Conservation (phyloP, 2,113 vertebrate species). For the Papio anubis region DNA sequence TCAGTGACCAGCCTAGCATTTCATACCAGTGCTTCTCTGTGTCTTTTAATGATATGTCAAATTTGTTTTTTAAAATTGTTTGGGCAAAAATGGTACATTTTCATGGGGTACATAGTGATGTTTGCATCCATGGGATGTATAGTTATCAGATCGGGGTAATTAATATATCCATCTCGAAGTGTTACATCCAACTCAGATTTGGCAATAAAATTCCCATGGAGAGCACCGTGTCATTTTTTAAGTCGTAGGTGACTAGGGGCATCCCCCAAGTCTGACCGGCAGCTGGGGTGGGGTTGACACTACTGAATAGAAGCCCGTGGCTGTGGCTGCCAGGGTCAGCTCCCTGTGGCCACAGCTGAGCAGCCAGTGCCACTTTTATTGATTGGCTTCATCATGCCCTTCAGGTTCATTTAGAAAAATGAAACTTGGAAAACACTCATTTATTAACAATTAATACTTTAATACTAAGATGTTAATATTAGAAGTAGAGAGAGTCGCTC, state of each 20-base stretch:
- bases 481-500: no score
- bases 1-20: neutral
- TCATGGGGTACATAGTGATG: neutral
- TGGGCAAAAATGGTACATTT: neutral
- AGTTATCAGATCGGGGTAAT: neutral
- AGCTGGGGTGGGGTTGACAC: neutral
- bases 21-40: neutral
- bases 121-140: neutral
- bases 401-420: neutral
- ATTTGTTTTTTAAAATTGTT: neutral
- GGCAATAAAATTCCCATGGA: neutral
- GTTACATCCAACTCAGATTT: neutral
- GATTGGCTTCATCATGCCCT: neutral
- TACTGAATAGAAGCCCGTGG: neutral
- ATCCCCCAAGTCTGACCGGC: neutral
- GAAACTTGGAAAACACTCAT: neutral
- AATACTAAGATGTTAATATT: neutral
- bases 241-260: neutral
- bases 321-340: rapidly evolving
- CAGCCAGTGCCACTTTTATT: neutral
- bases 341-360: rapidly evolving
- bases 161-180: neutral
- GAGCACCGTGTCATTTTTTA: neutral
- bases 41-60: neutral
- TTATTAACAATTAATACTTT: neutral